A percentile compares a stretch with the other conserved stretches of the same genome.
phyloP scores from a whole-genome alignment of 2,888 invertebrate genomes.

The Yponomeuta sedellus region DNA sequence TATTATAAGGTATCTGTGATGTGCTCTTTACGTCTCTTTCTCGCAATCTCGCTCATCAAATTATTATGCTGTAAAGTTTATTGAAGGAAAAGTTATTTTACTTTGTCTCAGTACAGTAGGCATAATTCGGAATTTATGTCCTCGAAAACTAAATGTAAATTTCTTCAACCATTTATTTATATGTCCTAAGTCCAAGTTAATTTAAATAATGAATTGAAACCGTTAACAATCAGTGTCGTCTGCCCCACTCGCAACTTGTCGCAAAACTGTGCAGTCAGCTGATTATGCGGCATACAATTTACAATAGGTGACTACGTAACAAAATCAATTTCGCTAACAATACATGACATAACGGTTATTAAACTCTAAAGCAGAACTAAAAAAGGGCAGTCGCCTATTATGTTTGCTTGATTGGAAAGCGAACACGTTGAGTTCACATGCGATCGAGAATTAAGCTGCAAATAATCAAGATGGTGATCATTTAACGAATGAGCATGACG shows the following conservation, averaged over 20 bases:
- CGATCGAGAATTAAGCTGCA: conserved; percentile 24
- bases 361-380: conserved; percentile 23
- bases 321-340: conserved; percentile 6
- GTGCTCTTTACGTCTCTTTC: background rate
- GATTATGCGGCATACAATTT: conserved; percentile 2
- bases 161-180: background rate
- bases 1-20: background rate
- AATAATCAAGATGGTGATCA: conserved; percentile 9
- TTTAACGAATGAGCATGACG: conserved; percentile 3
- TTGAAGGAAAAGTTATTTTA: background rate
- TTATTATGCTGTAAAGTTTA: background rate
- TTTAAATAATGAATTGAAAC: background rate
- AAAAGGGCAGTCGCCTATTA: conserved; percentile 37
- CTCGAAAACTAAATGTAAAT: background rate
- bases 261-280: background rate
- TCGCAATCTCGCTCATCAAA: too few species aligned
- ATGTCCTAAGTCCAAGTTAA: background rate
- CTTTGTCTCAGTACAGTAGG: background rate
- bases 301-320: conserved; percentile 7
- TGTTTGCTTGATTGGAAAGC: conserved; percentile 18
- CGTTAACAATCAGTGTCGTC: background rate
- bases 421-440: conserved; percentile 35
- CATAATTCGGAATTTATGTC: background rate
- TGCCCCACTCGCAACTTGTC: background rate
- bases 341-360: conserved; percentile 10